Evolutionary conservation across 2,888 invertebrate genomes (phyloP).

Genomic region (Pseudeuparius sepicola): DNA sequence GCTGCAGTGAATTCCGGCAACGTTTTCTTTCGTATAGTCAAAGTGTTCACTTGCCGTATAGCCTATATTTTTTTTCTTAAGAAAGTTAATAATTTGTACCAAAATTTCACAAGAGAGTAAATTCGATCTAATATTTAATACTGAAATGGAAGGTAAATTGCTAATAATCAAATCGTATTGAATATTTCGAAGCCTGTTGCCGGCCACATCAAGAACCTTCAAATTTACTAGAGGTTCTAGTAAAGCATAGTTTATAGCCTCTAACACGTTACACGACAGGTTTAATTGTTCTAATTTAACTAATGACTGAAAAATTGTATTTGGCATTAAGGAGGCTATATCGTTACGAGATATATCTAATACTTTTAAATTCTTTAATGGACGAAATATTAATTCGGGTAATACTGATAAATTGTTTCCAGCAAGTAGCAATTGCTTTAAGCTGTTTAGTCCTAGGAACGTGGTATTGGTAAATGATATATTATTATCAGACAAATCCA

Average conservation of each 20-base stretch:
- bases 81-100: constrained; percentile 30
- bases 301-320: constrained; percentile 27
- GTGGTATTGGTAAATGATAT: too few species aligned
- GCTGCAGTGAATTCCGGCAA: constrained; percentile 35
- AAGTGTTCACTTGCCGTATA: constrained; percentile 31
- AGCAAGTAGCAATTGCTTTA: too few species aligned
- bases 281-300: constrained; percentile 30
- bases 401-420: too few species aligned
- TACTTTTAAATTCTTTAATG: constrained; percentile 25
- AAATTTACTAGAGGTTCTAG: constrained; percentile 29
- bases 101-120: constrained; percentile 32
- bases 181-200: constrained; percentile 31
- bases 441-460: too few species aligned
- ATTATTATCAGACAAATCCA: constrained; percentile 28
- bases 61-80: constrained; percentile 28
- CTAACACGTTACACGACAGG: constrained; percentile 32
- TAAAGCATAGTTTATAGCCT: constrained; percentile 27
- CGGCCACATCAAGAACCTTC: constrained; percentile 30
- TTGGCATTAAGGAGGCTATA: constrained; percentile 18
- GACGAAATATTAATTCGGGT: constrained; percentile 25
- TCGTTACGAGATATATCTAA: constrained; percentile 32
- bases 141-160: constrained; percentile 29
- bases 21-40: constrained; percentile 32
- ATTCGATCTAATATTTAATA: constrained; percentile 34
- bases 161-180: constrained; percentile 33